Conservation (phyloP, 1,140 invertebrate species). For the Globodera ellingtonae region DNA sequence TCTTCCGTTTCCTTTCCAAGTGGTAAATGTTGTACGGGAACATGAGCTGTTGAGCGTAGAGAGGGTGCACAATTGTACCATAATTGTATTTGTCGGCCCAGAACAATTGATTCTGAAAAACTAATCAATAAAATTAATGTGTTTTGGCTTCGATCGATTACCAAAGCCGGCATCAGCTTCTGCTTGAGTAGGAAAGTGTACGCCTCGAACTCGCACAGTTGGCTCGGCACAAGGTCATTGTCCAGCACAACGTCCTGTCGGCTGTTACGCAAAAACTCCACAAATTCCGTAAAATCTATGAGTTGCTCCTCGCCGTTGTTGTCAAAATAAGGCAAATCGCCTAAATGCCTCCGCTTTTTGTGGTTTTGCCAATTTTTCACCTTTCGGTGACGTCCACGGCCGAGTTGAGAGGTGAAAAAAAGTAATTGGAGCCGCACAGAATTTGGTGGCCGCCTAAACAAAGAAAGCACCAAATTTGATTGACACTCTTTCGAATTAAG, state of each 20-base stretch:
- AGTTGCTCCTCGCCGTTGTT: slow-evolving; percentile 29
- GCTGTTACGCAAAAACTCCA: slow-evolving; percentile 47
- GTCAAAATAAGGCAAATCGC: slow-evolving; percentile 38
- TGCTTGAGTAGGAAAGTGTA: slow-evolving; percentile 35
- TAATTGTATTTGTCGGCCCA: slow-evolving; percentile 62
- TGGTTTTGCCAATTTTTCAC: slow-evolving; percentile 19
- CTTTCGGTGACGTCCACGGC: slow-evolving; percentile 41
- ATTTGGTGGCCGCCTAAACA: slow-evolving; percentile 40
- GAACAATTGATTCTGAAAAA: slow-evolving; percentile 54
- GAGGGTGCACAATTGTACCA: slow-evolving; percentile 54
- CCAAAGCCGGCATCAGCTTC: slow-evolving; percentile 39
- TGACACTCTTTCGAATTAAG: not conserved
- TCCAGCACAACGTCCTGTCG: slow-evolving; percentile 43
- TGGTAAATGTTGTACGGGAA: slow-evolving; percentile 63
- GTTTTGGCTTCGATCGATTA: not conserved
- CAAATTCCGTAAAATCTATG: slow-evolving; percentile 39
- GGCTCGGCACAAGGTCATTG: slow-evolving; percentile 33
- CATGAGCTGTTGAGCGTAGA: slow-evolving; percentile 50
- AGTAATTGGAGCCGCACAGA: slow-evolving; percentile 45
- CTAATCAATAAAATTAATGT: slow-evolving; percentile 11
- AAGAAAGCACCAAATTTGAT: slow-evolving; percentile 15
- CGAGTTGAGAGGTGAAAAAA: slow-evolving; percentile 27
- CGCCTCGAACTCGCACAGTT: slow-evolving; percentile 42
- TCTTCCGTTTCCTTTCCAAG: slow-evolving; percentile 49
- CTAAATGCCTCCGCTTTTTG: slow-evolving; percentile 25